Conservation (phyloP, 2,113 vertebrate species). For the Python bivittatus region DNA sequence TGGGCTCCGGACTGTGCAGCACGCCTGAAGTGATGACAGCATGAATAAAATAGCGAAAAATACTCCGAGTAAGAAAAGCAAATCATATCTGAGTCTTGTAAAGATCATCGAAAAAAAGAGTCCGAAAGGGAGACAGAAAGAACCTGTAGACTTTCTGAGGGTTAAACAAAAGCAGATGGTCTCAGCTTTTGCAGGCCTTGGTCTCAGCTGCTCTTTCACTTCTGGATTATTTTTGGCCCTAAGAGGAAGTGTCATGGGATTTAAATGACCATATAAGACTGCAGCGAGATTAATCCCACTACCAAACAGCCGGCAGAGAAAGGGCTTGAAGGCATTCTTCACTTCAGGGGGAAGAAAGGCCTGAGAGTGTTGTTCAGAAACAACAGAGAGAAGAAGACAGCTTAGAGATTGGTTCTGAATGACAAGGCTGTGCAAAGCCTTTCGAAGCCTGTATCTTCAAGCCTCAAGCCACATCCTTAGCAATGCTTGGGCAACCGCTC, state of each 20-base stretch:
- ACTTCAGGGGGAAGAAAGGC: constrained; percentile 30
- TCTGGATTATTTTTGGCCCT: constrained; percentile 89
- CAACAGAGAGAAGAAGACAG: neutral
- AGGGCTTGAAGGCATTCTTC: constrained; percentile 62
- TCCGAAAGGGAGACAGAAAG: neutral
- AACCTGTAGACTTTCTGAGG: constrained; percentile 46
- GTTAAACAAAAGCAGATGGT: constrained; percentile 78
- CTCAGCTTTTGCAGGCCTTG: constrained; percentile 60
- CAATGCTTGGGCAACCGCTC: neutral
- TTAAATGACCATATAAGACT: constrained; percentile 93
- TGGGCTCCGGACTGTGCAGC: constrained; percentile 43
- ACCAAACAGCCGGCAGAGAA: constrained; percentile 59
- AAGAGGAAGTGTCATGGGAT: constrained; percentile 81
- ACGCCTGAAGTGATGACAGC: constrained; percentile 72
- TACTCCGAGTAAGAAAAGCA: constrained; percentile 92
- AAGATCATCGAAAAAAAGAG: constrained; percentile 44
- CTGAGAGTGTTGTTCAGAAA: neutral
- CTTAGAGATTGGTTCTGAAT: neutral
- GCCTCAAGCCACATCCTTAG: neutral
- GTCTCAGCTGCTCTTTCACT: constrained; percentile 83
- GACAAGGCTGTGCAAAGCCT: neutral
- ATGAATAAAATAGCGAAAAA: constrained; percentile 86
- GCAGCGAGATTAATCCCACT: constrained; percentile 76
- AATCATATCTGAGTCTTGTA: constrained; percentile 75
- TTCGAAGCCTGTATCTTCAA: neutral